A percentile compares a stretch with the other conserved stretches of the same genome.
phyloP scores from a whole-genome alignment of 2,797 vertebrate genomes.

The Trachurus trachurus region DNA sequence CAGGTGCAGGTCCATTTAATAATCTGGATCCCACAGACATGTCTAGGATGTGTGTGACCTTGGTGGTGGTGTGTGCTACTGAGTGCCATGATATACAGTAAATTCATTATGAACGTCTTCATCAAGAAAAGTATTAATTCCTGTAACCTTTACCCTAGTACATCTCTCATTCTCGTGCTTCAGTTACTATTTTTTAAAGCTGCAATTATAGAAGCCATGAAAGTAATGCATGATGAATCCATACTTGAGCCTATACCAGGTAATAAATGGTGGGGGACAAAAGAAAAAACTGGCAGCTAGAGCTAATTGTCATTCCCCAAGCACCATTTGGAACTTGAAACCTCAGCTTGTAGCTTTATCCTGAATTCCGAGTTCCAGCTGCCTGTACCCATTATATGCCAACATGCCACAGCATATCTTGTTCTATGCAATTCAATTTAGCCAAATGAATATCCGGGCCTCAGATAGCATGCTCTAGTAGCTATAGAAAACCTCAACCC shows the following conservation, averaged over 20 bases:
- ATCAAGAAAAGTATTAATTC: constrained; percentile 1
- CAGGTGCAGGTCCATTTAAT: too few species aligned
- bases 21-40: too few species aligned
- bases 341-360: constrained; percentile 56
- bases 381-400: constrained; percentile 73
- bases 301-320: constrained; percentile 62
- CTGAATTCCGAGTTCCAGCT: constrained; percentile 67
- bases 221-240: constrained; percentile 18
- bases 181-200: constrained; percentile 22
- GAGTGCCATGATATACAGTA: too few species aligned
- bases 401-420: constrained; percentile 73
- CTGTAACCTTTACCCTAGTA: neutral
- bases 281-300: constrained; percentile 9
- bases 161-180: constrained; percentile 8
- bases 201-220: constrained; percentile 35
- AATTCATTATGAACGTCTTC: neutral
- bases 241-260: neutral
- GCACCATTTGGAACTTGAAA: constrained; percentile 48
- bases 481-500: constrained; percentile 50
- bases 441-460: constrained; percentile 64
- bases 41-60: too few species aligned
- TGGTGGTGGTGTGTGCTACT: too few species aligned
- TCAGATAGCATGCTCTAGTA: constrained; percentile 51
- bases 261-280: neutral
- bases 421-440: constrained; percentile 68